phyloP scores from a whole-genome alignment of 2,888 invertebrate species.

The Cylloceria caligata region DNA sequence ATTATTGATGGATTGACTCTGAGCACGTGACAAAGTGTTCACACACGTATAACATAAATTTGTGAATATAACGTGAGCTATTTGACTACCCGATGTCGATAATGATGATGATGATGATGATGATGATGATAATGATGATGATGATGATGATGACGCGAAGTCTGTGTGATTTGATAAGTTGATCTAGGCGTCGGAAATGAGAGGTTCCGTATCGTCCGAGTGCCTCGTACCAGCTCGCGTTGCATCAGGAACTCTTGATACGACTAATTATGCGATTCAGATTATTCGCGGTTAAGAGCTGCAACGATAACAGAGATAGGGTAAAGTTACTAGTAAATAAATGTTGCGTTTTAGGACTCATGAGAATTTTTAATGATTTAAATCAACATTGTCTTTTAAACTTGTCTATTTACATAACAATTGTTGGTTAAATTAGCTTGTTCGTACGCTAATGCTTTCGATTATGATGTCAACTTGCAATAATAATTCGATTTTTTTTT shows the following conservation, averaged over 20 bases:
- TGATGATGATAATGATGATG: background rate
- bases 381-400: too few species aligned
- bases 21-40: conserved; percentile 7
- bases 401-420: too few species aligned
- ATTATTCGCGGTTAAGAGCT: conserved; percentile 12
- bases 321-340: too few species aligned
- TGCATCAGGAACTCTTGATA: background rate
- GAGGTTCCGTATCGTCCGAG: background rate
- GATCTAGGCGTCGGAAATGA: conserved; percentile 7
- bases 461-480: too few species aligned
- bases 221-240: background rate
- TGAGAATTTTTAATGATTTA: too few species aligned
- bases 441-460: too few species aligned
- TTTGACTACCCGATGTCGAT: conserved; percentile 22
- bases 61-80: conserved; percentile 2
- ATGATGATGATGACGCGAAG: background rate
- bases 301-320: background rate
- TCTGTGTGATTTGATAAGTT: conserved; percentile 10
- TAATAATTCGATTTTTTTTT: too few species aligned
- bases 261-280: background rate
- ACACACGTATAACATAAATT: background rate
- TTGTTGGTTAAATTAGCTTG: too few species aligned
- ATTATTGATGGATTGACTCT: conserved; percentile 25
- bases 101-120: conserved; percentile 1
- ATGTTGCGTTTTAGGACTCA: too few species aligned